Conservation (phyloP, 1,140 invertebrate genomes). For the Mylabris phalerata region DNA sequence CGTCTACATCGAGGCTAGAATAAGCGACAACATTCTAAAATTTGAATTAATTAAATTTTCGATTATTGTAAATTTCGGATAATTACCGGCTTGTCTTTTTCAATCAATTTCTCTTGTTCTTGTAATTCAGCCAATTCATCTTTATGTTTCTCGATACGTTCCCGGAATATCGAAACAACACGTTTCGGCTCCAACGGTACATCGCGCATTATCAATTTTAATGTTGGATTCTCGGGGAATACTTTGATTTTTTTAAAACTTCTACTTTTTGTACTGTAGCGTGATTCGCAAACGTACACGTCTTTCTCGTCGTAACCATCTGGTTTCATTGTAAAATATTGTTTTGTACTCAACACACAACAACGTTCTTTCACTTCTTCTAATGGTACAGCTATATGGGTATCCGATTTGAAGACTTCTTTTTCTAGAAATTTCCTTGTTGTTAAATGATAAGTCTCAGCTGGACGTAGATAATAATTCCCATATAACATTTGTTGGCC, state of each 20-base stretch:
- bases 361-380: conserved; percentile 87
- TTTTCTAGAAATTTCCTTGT: conserved; percentile 93
- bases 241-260: conserved; percentile 89
- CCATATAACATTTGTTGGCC: conserved; percentile 86
- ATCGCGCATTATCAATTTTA: conserved; percentile 63
- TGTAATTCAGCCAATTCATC: conserved; percentile 83
- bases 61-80: background rate
- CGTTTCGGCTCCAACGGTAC: conserved; percentile 72
- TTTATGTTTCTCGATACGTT: conserved; percentile 83
- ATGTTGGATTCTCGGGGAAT: conserved; percentile 66
- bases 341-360: conserved; percentile 89
- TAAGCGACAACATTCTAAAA: conserved; percentile 66
- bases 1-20: conserved; percentile 51
- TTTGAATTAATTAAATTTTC: conserved; percentile 10
- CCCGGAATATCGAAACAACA: conserved; percentile 88
- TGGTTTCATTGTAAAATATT: conserved; percentile 87
- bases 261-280: conserved; percentile 78
- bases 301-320: conserved; percentile 88
- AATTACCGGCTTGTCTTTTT: conserved; percentile 71
- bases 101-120: conserved; percentile 67
- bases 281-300: conserved; percentile 94
- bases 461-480: conserved; percentile 70
- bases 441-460: conserved; percentile 91
- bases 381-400: conserved; percentile 73
- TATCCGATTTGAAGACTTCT: conserved; percentile 93